Conservation (phyloP, 1,140 invertebrate genomes). For the Copidosoma floridanum region DNA sequence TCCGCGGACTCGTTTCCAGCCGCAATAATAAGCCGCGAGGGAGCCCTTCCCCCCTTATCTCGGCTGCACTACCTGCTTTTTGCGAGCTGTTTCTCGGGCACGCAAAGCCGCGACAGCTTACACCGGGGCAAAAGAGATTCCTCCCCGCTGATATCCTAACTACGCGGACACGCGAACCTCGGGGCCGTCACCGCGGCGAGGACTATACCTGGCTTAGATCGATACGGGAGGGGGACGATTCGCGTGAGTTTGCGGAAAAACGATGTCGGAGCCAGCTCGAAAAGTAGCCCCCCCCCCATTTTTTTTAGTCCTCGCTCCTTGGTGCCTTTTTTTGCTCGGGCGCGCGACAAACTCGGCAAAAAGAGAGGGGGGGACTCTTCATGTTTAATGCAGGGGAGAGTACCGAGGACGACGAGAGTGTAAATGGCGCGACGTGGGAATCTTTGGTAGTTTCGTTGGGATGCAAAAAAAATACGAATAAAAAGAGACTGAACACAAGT, state of each 20-base stretch:
- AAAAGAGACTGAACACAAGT: neutral
- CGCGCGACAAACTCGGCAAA: neutral
- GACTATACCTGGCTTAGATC: neutral
- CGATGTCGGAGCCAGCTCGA: too few relatives aligned
- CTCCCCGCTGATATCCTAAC: slow-evolving; percentile 37
- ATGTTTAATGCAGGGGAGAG: slow-evolving; percentile 31
- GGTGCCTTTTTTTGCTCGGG: neutral
- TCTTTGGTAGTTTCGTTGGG: slow-evolving; percentile 2
- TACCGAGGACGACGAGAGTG: neutral
- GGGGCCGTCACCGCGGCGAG: neutral
- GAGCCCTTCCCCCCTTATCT: slow-evolving; percentile 32
- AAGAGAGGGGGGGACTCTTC: neutral
- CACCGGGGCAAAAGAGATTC: slow-evolving; percentile 46
- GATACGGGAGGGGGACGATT: slow-evolving; percentile 10
- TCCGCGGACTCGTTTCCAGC: slow-evolving; percentile 16
- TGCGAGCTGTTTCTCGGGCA: slow-evolving; percentile 29
- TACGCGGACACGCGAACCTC: slow-evolving; percentile 33
- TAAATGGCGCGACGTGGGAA: slow-evolving; percentile 16
- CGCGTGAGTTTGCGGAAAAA: neutral
- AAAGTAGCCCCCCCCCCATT: too few relatives aligned
- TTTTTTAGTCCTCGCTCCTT: too few relatives aligned
- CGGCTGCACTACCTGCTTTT: neutral
- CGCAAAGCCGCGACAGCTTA: slow-evolving; percentile 42
- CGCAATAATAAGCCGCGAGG: slow-evolving; percentile 4
- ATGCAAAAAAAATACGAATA: neutral